Evolutionary conservation across 2,888 invertebrate species (phyloP), one percentile per base, ranked within the genome.

Genomic region (Eurytoma adleriae): DNA sequence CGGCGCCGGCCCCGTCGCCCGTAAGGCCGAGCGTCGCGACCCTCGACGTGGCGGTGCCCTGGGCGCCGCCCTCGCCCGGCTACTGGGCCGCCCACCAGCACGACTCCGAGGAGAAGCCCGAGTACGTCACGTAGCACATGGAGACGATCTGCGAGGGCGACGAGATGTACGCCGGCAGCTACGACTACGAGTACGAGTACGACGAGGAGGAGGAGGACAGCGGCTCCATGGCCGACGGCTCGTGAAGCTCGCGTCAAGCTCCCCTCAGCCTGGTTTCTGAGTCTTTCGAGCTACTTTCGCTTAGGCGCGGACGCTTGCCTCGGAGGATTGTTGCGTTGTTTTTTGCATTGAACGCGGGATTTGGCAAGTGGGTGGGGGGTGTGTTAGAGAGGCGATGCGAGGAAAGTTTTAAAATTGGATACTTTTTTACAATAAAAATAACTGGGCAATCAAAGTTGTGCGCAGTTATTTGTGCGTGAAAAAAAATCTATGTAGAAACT

Each of bases 61-160:
- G 90, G 90, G 88, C 87, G 66, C 90, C 91, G 52, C 87, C 89
- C 64, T 89, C 90, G 16, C 89, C 90, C n/a, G 86, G 89, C 74
- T 88, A 88, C 83, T 88, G 90, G 88, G 61, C 64, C 12, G 62
- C 68, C 7, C 27, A 61, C n/a, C 74, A 78, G 56, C 78, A 70
- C 24, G 16, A n/a, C 68, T 84, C 81, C 74, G 52, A 27, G 30
- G 66, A 62, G 3, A 90, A 89, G 79, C 90, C 90, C 78, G 90
- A 90, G 68, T 90, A 90, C 85, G 87, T 90, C 80, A 88, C 88
- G 84, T 90, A 82, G 75, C 82, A 61, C 30, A 61, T 75, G 74
- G 70, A 71, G 59, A 14, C 68, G 0, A 76, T 76, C 27, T 30
- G 62, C 69, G 74, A 74, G 24, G n/a, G 18, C 40, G 78, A 66